Base-by-base conservation (phyloP, 2,113 vertebrate species). In the Anhinga anhinga region DNA sequence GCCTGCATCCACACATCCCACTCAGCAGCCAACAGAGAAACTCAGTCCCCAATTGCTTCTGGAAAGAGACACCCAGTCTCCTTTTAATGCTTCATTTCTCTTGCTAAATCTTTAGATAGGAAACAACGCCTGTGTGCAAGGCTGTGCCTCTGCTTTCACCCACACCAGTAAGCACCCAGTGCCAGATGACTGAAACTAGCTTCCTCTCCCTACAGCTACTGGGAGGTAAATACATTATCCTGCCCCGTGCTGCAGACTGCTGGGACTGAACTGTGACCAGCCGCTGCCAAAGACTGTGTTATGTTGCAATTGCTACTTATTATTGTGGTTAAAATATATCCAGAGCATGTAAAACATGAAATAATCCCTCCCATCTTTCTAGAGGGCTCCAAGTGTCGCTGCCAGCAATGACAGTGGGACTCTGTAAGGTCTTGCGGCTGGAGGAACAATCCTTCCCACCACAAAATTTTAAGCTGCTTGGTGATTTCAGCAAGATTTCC, bases 301-400 rank as follows among this genome's bases (percentile, higher is more conserved):
- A 19, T 85, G 89, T 91, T 29, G 77, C 82, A 94, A 76, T 55
- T 2, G 2, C 49, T 87, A 15, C 61, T 89, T 74, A 82, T 78
- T 93, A 27, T 72, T 72, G 78, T 93, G 94, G 93, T 82, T 95
- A 87, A 95, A 94, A 86, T 71, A 84, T 12, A 93, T 47, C 73
- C 91, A 52, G 70, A 82, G 36, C 13, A 1, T 16, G 3, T 91
- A 74, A 96, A 93, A 38, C 69, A 76, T 49, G 61, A 91, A 79
- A 44, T 32, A 85, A 85, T 72, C 47, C 36, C 44, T 72, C 78
- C 77, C 32, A 7, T 87, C 65, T 74, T 91, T 85, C 62, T 47
- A 25, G 73, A 92, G 70, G 52, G 52, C 44, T 86, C 65, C 2
- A 4, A 44, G 44, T 52, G 47, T 44, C 8, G 2, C 29, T 73